Evolutionary conservation across 30 jellyfish, hydroid and myxozoan species (phyloP), one percentile per base, ranked within the genome.

Genomic region (Aurelia sp.): DNA sequence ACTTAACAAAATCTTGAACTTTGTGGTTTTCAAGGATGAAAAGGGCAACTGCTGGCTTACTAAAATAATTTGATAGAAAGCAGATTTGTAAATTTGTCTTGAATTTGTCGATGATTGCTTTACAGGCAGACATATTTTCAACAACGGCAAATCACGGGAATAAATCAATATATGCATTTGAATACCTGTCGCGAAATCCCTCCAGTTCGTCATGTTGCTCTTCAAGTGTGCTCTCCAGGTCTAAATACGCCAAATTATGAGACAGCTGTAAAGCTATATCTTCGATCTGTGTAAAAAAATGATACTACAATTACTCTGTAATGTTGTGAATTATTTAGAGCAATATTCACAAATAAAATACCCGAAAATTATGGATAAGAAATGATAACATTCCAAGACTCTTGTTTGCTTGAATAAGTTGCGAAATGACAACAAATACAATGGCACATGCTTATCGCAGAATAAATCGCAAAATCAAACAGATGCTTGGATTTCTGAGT

Each of bases 181-280:
- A 81, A 35, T 71, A 95, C 99, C 97, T 95, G 92, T 95, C 99
- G 72, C 94, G 90, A 69, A 95, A 95, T 35, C 99, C 99, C 73
- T 95, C 99, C 82, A 95, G 91, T 63, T 90, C 96, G 76, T 95
- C 99, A 65, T 55, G 87, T 83, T 95, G 99, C 80, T 95, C 99
- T 64, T 95, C 99, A 27, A 95, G 88, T 71, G 99, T 80, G 88
- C 89, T 88, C 84, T 95, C 99, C 64, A 95, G 81, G 87, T 95
- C 99, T 76, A 95, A 74, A 68, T 95, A 95, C 10, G 96, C 92
- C 67, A 80, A 90, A 85, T 95, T 95, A 76, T 95, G 97, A 21
- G 99, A 95, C 51, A 95, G 78, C 88, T 95, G 99, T 79, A 95
- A 67, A 24, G 97, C 97, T 74, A 96, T 92, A 81, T 95, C 99